Evolutionary conservation across 2,113 vertebrate genomes (phyloP).

Genomic region (Ramphastos sulfuratus): DNA sequence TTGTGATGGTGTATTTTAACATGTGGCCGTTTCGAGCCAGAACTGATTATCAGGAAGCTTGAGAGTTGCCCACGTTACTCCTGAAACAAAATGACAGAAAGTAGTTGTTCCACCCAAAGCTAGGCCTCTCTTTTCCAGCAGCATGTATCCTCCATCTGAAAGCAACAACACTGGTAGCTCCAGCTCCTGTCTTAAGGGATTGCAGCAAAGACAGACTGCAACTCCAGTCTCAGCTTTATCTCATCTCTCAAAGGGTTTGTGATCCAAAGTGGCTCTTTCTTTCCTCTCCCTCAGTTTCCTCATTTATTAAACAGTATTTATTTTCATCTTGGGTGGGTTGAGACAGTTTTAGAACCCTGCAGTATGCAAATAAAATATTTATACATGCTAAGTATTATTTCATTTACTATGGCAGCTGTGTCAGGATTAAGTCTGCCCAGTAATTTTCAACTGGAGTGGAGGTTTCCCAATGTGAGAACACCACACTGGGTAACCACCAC

Average conservation of each 20-base stretch:
- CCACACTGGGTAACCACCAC: not conserved
- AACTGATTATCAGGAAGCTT: not conserved
- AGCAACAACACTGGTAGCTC: not conserved
- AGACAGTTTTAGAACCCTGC: not conserved
- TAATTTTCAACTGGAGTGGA: not conserved
- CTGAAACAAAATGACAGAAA: not conserved
- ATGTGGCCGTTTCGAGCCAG: not conserved
- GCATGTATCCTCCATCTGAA: not conserved
- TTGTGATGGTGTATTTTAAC: not conserved
- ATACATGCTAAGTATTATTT: not conserved
- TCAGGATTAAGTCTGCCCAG: not conserved
- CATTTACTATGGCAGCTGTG: not conserved
- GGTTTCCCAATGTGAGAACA: not conserved
- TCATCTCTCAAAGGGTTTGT: not conserved
- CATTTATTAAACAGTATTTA: not conserved
- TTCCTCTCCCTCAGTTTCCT: not conserved
- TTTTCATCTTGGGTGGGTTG: constrained; percentile 10
- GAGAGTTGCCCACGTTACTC: not conserved
- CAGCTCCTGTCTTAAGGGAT: not conserved
- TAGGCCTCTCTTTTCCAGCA: not conserved
- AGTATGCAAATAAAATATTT: constrained; percentile 32
- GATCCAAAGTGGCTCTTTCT: not conserved
- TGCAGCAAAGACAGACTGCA: not conserved
- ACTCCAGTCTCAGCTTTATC: not conserved
- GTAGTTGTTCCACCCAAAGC: not conserved